These are phyloP conservation scores for Amyelois transitella DNA, from an alignment of 1,140 invertebrate species.

Conservation along the genomic window DNA sequence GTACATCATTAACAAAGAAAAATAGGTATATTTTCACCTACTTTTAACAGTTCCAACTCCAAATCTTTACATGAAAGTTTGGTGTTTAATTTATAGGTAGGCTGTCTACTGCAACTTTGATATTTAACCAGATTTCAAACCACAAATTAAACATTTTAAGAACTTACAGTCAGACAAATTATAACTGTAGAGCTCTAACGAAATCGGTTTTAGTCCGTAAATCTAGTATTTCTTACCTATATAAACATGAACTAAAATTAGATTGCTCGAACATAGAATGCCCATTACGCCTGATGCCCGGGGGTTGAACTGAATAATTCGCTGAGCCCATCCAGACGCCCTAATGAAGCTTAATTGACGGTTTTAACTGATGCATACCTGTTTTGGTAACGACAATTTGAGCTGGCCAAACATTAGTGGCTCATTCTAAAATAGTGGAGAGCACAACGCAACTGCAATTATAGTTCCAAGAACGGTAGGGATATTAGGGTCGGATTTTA, in stretches of 20 bases:
- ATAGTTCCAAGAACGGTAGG: not conserved
- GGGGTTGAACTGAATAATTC: not conserved
- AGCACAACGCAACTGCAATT: not conserved
- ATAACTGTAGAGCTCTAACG: too few relatives aligned
- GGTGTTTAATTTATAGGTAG: too few relatives aligned
- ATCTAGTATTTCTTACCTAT: not conserved
- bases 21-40: too few relatives aligned
- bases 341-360: slow-evolving; percentile 29
- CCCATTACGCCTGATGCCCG: slow-evolving; percentile 11
- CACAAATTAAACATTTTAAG: too few relatives aligned
- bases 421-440: not conserved
- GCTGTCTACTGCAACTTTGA: too few relatives aligned
- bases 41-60: too few relatives aligned
- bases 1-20: too few relatives aligned
- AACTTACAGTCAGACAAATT: too few relatives aligned
- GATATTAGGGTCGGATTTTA: not conserved
- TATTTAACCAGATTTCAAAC: too few relatives aligned
- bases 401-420: not conserved
- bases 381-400: not conserved
- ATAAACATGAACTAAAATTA: not conserved
- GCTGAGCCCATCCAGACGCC: slow-evolving; percentile 16
- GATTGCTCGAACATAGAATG: slow-evolving; percentile 19
- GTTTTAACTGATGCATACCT: slow-evolving; percentile 5
- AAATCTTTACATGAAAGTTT: too few relatives aligned
- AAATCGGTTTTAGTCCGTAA: too few relatives aligned